A percentile compares a stretch with the other conserved stretches of the same genome.
These are phyloP conservation scores for Anarhynchus alexandrinus DNA, from an alignment of 2,113 vertebrate species.

Conservation along the genomic window DNA sequence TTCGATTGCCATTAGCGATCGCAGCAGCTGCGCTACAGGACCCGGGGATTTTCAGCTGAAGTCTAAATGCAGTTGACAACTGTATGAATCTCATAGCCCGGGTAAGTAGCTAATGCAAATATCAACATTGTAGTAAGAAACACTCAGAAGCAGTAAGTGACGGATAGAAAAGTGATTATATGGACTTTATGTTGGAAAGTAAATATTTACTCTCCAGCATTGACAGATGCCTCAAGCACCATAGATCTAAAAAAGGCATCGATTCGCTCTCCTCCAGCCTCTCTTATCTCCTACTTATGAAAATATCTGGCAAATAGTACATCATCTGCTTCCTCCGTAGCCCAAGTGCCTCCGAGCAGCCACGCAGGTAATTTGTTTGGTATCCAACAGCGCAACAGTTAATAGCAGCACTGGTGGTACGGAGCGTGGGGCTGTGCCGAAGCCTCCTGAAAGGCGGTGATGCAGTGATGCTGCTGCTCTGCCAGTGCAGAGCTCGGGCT, in stretches of 20 bases:
- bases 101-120: conserved; percentile 62
- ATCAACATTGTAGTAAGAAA: conserved; percentile 38
- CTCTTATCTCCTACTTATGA: conserved; percentile 56
- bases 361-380: conserved; percentile 35
- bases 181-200: conserved; percentile 64
- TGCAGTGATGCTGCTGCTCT: background rate
- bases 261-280: conserved; percentile 52
- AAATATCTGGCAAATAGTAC: conserved; percentile 44
- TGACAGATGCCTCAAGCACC: conserved; percentile 65
- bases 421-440: background rate
- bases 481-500: background rate
- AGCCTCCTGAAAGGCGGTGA: background rate
- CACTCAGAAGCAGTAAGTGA: conserved; percentile 56
- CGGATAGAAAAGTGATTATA: conserved; percentile 70
- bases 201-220: conserved; percentile 70
- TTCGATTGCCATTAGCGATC: background rate
- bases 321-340: conserved; percentile 6
- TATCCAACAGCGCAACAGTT: conserved; percentile 28
- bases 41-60: background rate
- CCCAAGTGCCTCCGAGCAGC: conserved; percentile 8
- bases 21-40: background rate
- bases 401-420: background rate
- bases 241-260: conserved; percentile 53
- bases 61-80: conserved; percentile 41
- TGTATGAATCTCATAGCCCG: conserved; percentile 47